Evolutionary conservation across 1,140 invertebrate genomes (phyloP).

Genomic region (Cydia pomonella): DNA sequence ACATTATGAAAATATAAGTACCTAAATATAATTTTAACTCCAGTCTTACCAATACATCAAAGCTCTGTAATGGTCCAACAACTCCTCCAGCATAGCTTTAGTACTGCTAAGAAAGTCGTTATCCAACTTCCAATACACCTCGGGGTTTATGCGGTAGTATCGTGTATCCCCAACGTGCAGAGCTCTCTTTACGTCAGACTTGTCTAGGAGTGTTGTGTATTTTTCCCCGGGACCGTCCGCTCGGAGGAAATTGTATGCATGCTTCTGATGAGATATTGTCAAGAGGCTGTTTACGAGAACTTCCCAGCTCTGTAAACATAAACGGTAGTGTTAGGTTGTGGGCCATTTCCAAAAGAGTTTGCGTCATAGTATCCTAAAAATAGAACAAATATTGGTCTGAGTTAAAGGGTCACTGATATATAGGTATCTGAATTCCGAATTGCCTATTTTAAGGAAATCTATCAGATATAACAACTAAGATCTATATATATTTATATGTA

Average conservation of each 20-base stretch:
- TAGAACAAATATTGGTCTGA: no score
- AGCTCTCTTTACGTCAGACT: constrained; percentile 77
- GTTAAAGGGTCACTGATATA: no score
- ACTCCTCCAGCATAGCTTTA: constrained; percentile 83
- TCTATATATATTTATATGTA: no score
- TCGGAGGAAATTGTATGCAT: constrained; percentile 86
- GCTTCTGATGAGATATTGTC: constrained; percentile 80
- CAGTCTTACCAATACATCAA: constrained; percentile 84
- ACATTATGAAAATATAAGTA: no score
- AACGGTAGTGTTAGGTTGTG: no score
- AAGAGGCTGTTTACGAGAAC: constrained; percentile 78
- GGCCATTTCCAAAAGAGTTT: no score
- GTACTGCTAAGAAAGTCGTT: constrained; percentile 90
- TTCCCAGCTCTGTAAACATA: constrained; percentile 77
- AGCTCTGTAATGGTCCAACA: constrained; percentile 84
- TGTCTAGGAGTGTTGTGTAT: constrained; percentile 80
- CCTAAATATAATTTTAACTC: no score
- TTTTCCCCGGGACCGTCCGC: constrained; percentile 60
- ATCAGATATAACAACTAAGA: no score
- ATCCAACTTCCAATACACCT: constrained; percentile 79
- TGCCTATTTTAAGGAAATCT: no score
- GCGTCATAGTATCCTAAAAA: no score
- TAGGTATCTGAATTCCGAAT: no score
- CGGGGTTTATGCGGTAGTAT: constrained; percentile 72
- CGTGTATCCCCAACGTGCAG: constrained; percentile 79